A percentile compares a stretch with the other conserved stretches of the same genome.
Evolutionary conservation across 2,888 invertebrate genomes (phyloP).

Genomic region (Tenthredo amoena): DNA sequence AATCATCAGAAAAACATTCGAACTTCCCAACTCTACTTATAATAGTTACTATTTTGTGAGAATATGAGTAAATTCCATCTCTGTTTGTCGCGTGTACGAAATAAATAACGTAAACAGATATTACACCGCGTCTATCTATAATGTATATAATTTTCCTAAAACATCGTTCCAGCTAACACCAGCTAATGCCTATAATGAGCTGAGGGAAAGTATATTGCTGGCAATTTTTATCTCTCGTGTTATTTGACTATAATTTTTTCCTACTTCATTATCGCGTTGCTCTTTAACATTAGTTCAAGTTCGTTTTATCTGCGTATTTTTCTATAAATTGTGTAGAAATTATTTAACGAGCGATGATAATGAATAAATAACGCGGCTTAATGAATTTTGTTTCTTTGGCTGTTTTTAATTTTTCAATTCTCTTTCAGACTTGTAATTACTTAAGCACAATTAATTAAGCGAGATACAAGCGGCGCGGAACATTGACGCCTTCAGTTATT

Average conservation of each 20-base stretch:
- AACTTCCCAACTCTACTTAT: not conserved
- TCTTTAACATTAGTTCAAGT: not conserved
- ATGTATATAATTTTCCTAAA: not conserved
- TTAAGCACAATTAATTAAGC: not conserved
- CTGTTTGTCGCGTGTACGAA: not conserved
- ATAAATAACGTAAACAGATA: not conserved
- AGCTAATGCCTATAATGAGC: not conserved
- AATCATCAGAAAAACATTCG: not conserved
- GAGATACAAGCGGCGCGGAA: not conserved
- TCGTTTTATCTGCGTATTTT: not conserved
- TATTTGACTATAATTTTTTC: constrained; percentile 4
- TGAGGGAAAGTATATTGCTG: not conserved
- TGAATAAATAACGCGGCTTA: not conserved
- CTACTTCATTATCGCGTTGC: not conserved
- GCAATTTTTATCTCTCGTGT: not conserved
- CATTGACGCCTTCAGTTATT: constrained; percentile 5
- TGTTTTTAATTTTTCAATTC: not conserved
- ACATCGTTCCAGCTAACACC: not conserved
- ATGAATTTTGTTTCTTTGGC: not conserved
- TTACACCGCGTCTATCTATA: not conserved
- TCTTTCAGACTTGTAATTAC: not conserved
- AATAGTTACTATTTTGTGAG: not conserved
- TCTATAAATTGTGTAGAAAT: not conserved
- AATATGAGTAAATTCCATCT: not conserved
- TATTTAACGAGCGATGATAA: not conserved